Conservation (phyloP, 2,113 vertebrate species). For the Ramphastos sulfuratus region DNA sequence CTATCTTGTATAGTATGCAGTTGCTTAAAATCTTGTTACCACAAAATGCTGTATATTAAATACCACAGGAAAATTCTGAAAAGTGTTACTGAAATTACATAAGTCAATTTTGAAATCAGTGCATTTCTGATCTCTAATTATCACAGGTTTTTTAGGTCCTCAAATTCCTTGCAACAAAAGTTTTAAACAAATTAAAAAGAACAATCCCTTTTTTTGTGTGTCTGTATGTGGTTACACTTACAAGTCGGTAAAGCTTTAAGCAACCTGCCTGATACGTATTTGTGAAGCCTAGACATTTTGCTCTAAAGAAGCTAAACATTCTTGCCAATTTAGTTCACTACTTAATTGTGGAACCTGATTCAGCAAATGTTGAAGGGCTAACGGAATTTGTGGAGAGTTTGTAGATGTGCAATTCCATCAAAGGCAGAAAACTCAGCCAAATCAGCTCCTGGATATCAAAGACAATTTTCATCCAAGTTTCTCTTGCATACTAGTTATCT, state of each 20-base stretch:
- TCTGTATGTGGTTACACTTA: not conserved
- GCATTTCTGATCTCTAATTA: not conserved
- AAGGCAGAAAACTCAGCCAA: not conserved
- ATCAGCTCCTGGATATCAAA: not conserved
- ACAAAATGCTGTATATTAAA: not conserved
- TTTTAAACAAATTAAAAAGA: not conserved
- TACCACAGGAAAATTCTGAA: not conserved
- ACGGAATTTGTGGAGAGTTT: not conserved
- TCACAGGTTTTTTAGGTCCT: not conserved
- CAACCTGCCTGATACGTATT: rapidly evolving
- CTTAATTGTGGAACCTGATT: not conserved
- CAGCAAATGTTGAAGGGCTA: not conserved
- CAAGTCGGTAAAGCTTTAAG: not conserved
- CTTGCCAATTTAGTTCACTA: not conserved
- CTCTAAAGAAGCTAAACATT: not conserved
- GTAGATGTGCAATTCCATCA: not conserved
- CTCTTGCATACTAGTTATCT: not conserved
- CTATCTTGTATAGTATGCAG: not conserved
- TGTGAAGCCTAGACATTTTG: not conserved
- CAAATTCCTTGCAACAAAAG: not conserved
- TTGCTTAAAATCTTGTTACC: not conserved
- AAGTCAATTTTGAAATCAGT: not conserved
- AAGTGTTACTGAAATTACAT: not conserved
- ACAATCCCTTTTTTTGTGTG: not conserved
- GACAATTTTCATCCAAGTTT: not conserved